A percentile compares a stretch with the other conserved stretches of the same genome.
Conservation (phyloP, 1,140 invertebrate genomes). For the Hylyphantes graminicola region DNA sequence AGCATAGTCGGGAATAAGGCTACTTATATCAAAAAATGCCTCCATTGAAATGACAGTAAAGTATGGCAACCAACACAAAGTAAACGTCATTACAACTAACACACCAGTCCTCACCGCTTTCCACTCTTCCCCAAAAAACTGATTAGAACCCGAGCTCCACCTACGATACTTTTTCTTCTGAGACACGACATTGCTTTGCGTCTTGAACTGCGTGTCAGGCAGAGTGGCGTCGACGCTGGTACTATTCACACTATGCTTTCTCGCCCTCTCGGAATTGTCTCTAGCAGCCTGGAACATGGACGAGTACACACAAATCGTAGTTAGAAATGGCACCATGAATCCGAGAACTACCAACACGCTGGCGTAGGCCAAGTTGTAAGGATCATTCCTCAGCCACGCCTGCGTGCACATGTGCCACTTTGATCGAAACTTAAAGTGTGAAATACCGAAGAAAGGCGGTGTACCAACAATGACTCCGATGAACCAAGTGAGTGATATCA, state of each 20-base stretch:
- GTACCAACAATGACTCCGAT: slow-evolving; percentile 42
- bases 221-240: slow-evolving; percentile 34
- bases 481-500: slow-evolving; percentile 72
- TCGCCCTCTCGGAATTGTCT: slow-evolving; percentile 77
- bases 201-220: slow-evolving; percentile 11
- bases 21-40: slow-evolving; percentile 16
- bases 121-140: slow-evolving; percentile 62
- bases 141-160: slow-evolving; percentile 50
- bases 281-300: slow-evolving; percentile 79
- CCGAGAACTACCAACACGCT: slow-evolving; percentile 65
- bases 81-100: slow-evolving; percentile 56
- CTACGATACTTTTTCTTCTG: slow-evolving; percentile 39
- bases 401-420: slow-evolving; percentile 62
- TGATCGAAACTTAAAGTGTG: slow-evolving; percentile 14
- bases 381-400: slow-evolving; percentile 37
- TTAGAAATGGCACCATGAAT: slow-evolving; percentile 76
- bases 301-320: slow-evolving; percentile 78
- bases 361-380: slow-evolving; percentile 29
- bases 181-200: background rate
- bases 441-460: slow-evolving; percentile 22
- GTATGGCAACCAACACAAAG: slow-evolving; percentile 57
- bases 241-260: slow-evolving; percentile 73
- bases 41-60: slow-evolving; percentile 46
- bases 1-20: slow-evolving; percentile 25
- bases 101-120: slow-evolving; percentile 60